A percentile compares a stretch with the other conserved stretches of the same genome.
These are phyloP conservation scores for Eira barbara DNA, from an alignment of 2,113 vertebrate species.

Conservation along the genomic window DNA sequence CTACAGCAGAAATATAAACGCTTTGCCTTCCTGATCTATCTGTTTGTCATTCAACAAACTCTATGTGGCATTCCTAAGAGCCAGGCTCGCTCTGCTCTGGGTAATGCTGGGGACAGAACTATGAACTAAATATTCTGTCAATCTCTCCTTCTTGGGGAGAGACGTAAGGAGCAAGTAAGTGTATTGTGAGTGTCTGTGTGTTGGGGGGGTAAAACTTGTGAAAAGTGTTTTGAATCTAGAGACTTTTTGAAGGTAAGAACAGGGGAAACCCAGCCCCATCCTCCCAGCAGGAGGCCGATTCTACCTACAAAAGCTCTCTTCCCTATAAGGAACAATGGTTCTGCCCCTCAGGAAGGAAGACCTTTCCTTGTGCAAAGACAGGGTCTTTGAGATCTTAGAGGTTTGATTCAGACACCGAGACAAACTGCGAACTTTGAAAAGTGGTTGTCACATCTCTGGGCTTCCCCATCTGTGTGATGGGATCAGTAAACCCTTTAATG, in stretches of 20 bases:
- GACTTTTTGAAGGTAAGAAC: background rate
- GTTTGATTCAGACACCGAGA: background rate
- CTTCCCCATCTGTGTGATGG: background rate
- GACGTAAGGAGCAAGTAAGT: background rate
- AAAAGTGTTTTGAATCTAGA: slow-evolving; percentile 15
- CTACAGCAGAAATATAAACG: background rate
- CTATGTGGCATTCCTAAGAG: background rate
- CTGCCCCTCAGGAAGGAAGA: background rate
- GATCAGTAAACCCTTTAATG: background rate
- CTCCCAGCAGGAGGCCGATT: background rate
- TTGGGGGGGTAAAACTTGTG: background rate
- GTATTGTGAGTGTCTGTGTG: background rate
- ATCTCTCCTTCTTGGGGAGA: background rate
- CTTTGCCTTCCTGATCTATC: background rate
- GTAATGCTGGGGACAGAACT: background rate
- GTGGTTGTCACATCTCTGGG: background rate
- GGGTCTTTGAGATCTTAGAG: background rate
- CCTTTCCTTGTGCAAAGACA: background rate
- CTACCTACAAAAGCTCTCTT: background rate
- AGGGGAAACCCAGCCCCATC: slow-evolving; percentile 28
- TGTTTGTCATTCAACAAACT: background rate
- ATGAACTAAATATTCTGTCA: background rate
- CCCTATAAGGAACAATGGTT: background rate
- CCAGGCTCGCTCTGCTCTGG: background rate
- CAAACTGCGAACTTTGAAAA: background rate